These are phyloP conservation scores for Apamea monoglypha DNA, from an alignment of 2,888 invertebrate genomes.

Conservation along the genomic window DNA sequence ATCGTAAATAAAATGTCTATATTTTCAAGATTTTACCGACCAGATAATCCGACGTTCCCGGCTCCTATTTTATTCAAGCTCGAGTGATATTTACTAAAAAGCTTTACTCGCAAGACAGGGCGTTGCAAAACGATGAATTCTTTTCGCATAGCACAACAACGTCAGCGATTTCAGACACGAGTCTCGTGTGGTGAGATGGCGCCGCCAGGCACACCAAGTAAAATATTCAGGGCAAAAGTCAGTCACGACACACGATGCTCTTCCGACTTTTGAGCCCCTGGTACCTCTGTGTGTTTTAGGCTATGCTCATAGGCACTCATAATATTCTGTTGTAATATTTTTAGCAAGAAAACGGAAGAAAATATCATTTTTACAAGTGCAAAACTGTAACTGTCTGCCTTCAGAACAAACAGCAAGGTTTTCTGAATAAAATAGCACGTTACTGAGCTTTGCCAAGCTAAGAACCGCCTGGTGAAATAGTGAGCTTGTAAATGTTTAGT, in stretches of 20 bases:
- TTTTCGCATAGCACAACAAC: conserved; percentile 62
- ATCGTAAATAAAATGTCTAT: background rate
- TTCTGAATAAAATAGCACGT: conserved; percentile 28
- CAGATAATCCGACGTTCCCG: background rate
- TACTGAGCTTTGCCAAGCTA: background rate
- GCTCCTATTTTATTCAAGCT: conserved; percentile 48
- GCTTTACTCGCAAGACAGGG: conserved; percentile 44
- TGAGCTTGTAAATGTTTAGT: background rate
- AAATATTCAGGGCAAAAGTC: conserved; percentile 89
- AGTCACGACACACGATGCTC: conserved; percentile 83
- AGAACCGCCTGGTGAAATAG: background rate
- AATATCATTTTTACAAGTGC: conserved; percentile 5
- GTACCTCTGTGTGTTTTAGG: conserved; percentile 68
- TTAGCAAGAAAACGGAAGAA: background rate
- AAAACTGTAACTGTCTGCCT: background rate
- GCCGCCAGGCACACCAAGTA: conserved; percentile 80
- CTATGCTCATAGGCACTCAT: conserved; percentile 35
- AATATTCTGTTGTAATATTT: conserved; percentile 47
- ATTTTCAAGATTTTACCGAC: conserved; percentile 9
- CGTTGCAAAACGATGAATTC: conserved; percentile 61
- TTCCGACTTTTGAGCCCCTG: conserved; percentile 74
- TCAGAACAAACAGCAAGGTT: background rate
- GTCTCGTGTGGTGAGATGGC: conserved; percentile 76
- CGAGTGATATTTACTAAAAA: conserved; percentile 54
- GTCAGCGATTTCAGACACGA: conserved; percentile 77